Conservation (phyloP, 2,797 vertebrate genomes). For the Merluccius polli region DNA sequence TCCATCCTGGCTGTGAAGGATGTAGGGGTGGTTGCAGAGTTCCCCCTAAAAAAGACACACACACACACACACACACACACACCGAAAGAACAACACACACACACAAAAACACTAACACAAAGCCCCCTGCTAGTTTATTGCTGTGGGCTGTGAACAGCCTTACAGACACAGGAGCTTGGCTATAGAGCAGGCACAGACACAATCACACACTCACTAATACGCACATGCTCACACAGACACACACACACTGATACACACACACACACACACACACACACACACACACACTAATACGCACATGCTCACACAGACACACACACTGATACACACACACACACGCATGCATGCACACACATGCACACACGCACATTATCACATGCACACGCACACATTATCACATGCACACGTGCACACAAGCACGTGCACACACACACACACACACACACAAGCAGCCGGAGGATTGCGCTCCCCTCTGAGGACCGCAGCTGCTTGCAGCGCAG, state of each 20-base stretch:
- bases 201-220: background rate
- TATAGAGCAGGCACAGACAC: background rate
- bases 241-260: background rate
- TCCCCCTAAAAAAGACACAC: no score
- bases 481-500: slow-evolving; percentile 47
- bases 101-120: background rate
- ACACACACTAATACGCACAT: background rate
- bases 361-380: no score
- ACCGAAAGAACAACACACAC: no score
- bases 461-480: slow-evolving; percentile 33
- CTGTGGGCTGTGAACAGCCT: slow-evolving; percentile 43
- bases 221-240: background rate
- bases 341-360: no score
- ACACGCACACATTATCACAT: background rate
- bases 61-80: background rate
- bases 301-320: background rate
- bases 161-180: background rate
- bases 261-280: no score
- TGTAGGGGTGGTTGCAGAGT: no score
- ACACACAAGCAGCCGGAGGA: slow-evolving; percentile 4
- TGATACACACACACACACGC: no score
- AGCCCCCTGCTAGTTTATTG: slow-evolving; percentile 46
- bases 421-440: background rate
- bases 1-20: background rate
- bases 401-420: background rate